Base-by-base conservation (phyloP, 64 coral and sea anemone species). In the Pocillopora damicornis region DNA sequence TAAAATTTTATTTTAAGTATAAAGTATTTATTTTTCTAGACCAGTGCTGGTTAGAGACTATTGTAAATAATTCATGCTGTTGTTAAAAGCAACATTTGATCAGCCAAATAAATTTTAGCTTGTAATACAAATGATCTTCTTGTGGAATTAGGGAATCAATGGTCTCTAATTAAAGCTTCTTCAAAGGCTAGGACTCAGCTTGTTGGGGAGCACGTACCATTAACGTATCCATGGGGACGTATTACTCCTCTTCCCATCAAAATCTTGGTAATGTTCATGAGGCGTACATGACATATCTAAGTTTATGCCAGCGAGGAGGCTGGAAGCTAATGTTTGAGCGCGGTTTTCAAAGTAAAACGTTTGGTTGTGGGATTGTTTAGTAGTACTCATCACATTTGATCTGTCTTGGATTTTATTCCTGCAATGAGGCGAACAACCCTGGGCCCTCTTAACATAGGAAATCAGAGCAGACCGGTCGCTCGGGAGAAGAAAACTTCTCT, bases 341-440 rank as follows among this genome's bases (percentile, higher is more conserved):
- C 62, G 61, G 35, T 83, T 83, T 63, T 63, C 60, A 63, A 63
- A 81, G 60, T 63, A 61, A 36, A 83, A 62, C 62, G 80, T 83
- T 83, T 34, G 12, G 20, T 38, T 12, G 2, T 45, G 16, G 58
- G 16, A 9, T 42, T 22, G 25, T 20, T 14, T 15, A 57, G 38
- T 57, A 60, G 59, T 59, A 9, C 20, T 56, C 17, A 58, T 77
- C 37, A 18, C n/a, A 71, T 20, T 71, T 71, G 5, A 16, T 4
- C 14, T 58, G 20, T 78, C 15, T 78, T 16, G 13, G 11, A 22
- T 38, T 78, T 58, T 58, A 58, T 26, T 15, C 13, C 12, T 15
- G 86, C 51, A 51, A 92, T 92, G 90, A 92, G 90, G 51, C 60
- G 90, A 26, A 66, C 74, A 60, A 92, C 90, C 68, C 83, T 92